Evolutionary conservation across 2,113 vertebrate species (phyloP).

Genomic region (Tychaedon coryphoeus): DNA sequence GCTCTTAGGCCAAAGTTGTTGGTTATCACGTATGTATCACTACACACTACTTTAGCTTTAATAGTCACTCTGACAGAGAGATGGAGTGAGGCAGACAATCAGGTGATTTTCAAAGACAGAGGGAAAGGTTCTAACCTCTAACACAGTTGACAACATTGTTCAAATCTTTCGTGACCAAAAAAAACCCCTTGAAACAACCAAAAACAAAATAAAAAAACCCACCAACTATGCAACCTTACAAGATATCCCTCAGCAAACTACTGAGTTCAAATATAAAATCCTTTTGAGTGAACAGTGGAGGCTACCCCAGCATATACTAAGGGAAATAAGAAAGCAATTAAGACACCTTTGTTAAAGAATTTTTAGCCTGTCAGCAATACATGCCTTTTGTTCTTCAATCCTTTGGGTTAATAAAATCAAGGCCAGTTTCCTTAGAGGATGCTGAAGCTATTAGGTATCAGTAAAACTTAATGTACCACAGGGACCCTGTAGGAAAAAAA

Average conservation of each 20-base stretch:
- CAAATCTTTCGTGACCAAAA: neutral
- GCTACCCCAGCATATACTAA: neutral
- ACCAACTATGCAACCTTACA: neutral
- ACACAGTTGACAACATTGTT: neutral
- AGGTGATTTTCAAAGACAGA: neutral
- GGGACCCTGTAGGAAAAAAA: conserved; percentile 31
- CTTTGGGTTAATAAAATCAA: conserved; percentile 67
- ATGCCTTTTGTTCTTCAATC: conserved; percentile 48
- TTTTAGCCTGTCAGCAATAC: conserved; percentile 61
- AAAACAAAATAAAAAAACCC: neutral
- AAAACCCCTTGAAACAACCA: fast-evolving
- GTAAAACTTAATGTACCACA: conserved; percentile 63
- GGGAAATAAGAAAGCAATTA: conserved; percentile 45
- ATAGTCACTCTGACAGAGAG: conserved; percentile 50
- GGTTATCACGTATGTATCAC: conserved; percentile 64
- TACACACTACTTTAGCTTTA: conserved; percentile 48
- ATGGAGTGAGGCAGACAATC: neutral
- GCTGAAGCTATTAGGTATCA: conserved; percentile 56
- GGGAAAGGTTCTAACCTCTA: conserved; percentile 1
- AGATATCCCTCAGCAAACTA: neutral
- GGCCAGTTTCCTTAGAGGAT: conserved; percentile 54
- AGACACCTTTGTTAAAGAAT: conserved; percentile 49
- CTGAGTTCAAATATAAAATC: neutral
- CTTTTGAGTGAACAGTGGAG: neutral
- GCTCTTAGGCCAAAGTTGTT: conserved; percentile 60